A percentile compares a stretch with the other conserved stretches of the same genome.
These are phyloP conservation scores for Acanthosepion lycidas DNA, from an alignment of 2,888 invertebrate species.

Conservation along the genomic window DNA sequence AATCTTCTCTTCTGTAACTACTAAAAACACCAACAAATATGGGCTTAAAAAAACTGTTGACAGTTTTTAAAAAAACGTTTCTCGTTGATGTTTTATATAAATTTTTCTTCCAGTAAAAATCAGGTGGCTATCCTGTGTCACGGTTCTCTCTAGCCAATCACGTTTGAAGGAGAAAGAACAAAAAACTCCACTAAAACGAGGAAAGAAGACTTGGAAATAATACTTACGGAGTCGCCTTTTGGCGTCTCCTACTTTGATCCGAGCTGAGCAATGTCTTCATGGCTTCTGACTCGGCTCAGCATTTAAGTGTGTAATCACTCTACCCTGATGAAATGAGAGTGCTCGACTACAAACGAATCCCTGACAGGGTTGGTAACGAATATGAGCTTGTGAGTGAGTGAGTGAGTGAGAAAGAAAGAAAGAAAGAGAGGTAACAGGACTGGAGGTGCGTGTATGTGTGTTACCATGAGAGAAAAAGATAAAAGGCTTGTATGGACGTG, in stretches of 20 bases:
- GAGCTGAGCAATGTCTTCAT: not conserved
- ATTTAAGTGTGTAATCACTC: not conserved
- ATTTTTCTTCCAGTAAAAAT: not conserved
- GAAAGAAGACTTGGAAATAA: not conserved
- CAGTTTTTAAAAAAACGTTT: no score
- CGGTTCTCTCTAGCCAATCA: not conserved
- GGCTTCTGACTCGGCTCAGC: slow-evolving; percentile 18
- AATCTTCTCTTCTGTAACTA: no score
- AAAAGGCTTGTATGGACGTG: not conserved
- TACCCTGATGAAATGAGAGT: not conserved
- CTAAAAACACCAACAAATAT: no score
- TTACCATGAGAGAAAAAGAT: not conserved
- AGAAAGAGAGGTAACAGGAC: not conserved
- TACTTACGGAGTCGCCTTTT: not conserved
- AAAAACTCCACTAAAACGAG: not conserved
- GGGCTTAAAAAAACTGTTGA: no score
- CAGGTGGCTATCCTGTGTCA: no score
- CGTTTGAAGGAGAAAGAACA: not conserved
- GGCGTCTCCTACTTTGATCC: not conserved
- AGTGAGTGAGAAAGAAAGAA: not conserved
- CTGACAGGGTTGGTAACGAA: not conserved
- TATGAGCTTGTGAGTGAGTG: not conserved
- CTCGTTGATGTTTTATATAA: not conserved
- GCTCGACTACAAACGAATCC: slow-evolving; percentile 33
- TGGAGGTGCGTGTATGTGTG: not conserved